Conservation (phyloP, 2,113 vertebrate genomes). For the Gorsachius goisagi region DNA sequence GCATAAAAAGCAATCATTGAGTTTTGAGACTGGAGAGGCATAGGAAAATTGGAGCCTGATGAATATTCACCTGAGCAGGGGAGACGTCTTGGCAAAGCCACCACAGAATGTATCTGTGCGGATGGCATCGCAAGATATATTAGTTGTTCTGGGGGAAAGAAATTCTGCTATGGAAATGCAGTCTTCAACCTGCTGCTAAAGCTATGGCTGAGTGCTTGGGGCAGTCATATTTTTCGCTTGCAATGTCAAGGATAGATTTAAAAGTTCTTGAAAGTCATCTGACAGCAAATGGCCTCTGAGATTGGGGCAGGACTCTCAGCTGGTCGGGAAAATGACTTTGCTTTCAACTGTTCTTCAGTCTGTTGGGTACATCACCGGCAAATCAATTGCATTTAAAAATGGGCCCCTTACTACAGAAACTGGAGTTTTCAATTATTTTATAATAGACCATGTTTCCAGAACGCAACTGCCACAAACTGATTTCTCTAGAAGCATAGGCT, state of each 20-base stretch:
- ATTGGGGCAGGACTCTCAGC: background rate
- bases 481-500: slow-evolving; percentile 35
- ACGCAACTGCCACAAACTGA: background rate
- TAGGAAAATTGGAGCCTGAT: background rate
- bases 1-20: background rate
- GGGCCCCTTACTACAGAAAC: background rate
- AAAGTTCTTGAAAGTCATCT: background rate
- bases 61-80: slow-evolving; percentile 9
- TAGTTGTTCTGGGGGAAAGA: background rate
- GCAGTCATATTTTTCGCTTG: background rate
- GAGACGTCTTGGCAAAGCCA: background rate
- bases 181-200: background rate
- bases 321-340: background rate
- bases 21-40: background rate
- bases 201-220: background rate
- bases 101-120: background rate
- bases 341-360: background rate
- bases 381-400: slow-evolving; percentile 4
- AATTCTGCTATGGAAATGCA: background rate
- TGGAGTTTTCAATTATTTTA: background rate
- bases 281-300: background rate
- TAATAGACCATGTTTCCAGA: background rate
- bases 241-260: background rate
- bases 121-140: background rate
- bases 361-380: background rate